Base-by-base conservation (phyloP, 1,140 invertebrate genomes). In the Procambarus clarkii region DNA sequence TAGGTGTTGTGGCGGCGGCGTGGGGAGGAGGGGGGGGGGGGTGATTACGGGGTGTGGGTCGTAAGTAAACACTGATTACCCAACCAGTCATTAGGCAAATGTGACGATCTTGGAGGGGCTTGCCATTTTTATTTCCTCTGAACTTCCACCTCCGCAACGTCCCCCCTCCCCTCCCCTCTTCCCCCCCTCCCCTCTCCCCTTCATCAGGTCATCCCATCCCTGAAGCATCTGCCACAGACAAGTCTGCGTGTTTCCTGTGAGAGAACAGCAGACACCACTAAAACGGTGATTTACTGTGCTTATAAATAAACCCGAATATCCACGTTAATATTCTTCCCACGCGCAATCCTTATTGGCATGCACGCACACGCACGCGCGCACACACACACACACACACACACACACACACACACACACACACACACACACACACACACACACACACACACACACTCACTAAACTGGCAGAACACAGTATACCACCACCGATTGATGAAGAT, bases 71-170 rank as follows among this genome's bases (percentile, higher is more conserved):
- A 89, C 87, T 82, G 87, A 82, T 89, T 82, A 89, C 87, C 87
- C 79, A 89, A 60, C 87, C 80, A 81, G 87, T 89, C 87, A 83
- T 89, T 89, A 89, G 87, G 85, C 85, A 87, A 87, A 87, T 87
- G 85, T 87, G 85, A 87, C 85, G 74, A 87, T 87, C 85, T 34
- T 87, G 48, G 74, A 87, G 76, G 76, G 64, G n/a, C 74, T 64
- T 74, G 8, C 77, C 85, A 45, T 74, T 79, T 77, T 77, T 77
- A 78, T 58, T 45, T 60, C 34, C 76, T 45, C 46, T 60, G 34
- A 76, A 77, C 74, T 46, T 54, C 50, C 50, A 54, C 50, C 50
- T 54, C 50, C 50, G 13, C 50, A 9, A 54, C 8, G 8, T 54
- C 50, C 50, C 50, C 8, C 13, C 50, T 3, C 50, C 8, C 50